Conservation (phyloP, 1,140 invertebrate genomes). For the Kradibia gibbosae region DNA sequence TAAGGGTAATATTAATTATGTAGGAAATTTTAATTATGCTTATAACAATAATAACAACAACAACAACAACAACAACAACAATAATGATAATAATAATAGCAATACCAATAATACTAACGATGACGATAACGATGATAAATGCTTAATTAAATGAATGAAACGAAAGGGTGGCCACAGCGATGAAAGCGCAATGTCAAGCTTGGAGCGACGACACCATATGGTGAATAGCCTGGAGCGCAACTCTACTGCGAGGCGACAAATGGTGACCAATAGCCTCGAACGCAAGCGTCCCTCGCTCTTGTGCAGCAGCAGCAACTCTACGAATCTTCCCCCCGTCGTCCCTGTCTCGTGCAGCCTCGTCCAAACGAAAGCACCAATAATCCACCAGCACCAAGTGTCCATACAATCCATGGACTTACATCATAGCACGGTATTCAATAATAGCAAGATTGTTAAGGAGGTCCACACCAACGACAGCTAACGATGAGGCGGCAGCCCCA, state of each 20-base stretch:
- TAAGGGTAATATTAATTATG: constrained; percentile 1
- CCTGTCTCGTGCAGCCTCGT: constrained; percentile 69
- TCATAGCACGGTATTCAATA: constrained; percentile 62
- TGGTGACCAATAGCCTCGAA: constrained; percentile 69
- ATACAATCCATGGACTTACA: constrained; percentile 57
- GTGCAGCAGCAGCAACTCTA: constrained; percentile 60
- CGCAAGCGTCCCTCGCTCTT: constrained; percentile 66
- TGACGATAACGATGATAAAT: too few species aligned
- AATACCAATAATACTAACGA: too few species aligned
- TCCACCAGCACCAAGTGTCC: constrained; percentile 64
- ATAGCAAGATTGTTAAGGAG: constrained; percentile 60
- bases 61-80: too few species aligned
- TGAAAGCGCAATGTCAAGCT: constrained; percentile 58
- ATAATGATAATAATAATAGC: too few species aligned
- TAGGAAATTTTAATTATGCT: too few species aligned
- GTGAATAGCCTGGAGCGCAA: constrained; percentile 71
- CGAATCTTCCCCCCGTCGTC: constrained; percentile 68
- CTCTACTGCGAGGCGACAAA: constrained; percentile 65
- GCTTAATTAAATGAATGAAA: constrained; percentile 2
- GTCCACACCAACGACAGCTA: constrained; percentile 67
- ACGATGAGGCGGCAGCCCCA: constrained; percentile 58
- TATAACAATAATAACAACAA: too few species aligned
- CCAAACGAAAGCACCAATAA: constrained; percentile 66
- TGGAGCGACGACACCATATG: constrained; percentile 69
- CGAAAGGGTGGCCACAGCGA: constrained; percentile 28